Base-by-base conservation (phyloP, 2,888 invertebrate species). In the Megastigmus dorsalis region DNA sequence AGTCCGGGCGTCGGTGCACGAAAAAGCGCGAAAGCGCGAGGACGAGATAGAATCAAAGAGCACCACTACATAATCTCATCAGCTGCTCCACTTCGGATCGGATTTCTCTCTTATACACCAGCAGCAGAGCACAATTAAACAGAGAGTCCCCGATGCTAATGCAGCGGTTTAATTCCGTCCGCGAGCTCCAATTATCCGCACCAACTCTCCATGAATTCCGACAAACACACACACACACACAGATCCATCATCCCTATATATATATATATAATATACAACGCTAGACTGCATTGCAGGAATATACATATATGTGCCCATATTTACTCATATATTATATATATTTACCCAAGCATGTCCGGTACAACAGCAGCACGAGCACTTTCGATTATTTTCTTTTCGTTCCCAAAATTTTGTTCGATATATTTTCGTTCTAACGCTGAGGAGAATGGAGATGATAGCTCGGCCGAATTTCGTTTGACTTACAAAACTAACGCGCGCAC, bases 81-180 rank as follows among this genome's bases (percentile, higher is more conserved):
- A 26, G 59, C 33, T 41, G 41, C 9, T 59, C 41, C 41, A 41
- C 23, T 41, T 59, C 6, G 41, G 41, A 59, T 59, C 41, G 18
- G 41, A 59, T 59, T 59, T 59, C 59, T 26, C 7, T 7, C n/a
- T 23, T 18, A n/a, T 57, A 41, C 41, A 38, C 28, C 38, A n/a
- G n/a, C 36, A 1, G n/a, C 15, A 41, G 26, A 41, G 6, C 26
- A n/a, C 33, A 33, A 30, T 33, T 20, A 33, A 55, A n/a, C n/a
- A n/a, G n/a, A n/a, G n/a, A n/a, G n/a, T n/a, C n/a, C n/a, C n/a
- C n/a, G n/a, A n/a, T n/a, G n/a, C 33, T 10, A 30, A 15, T 15
- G 38, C n/a, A 10, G 38, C 26, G 10, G 41, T 59, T 59, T 41
- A 41, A 59, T 59, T 41, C 41, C 41, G 15, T 59, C 59, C 36